These are phyloP conservation scores for Stichodactyla helianthus DNA, from an alignment of 64 coral and sea anemone species.

Conservation along the genomic window DNA sequence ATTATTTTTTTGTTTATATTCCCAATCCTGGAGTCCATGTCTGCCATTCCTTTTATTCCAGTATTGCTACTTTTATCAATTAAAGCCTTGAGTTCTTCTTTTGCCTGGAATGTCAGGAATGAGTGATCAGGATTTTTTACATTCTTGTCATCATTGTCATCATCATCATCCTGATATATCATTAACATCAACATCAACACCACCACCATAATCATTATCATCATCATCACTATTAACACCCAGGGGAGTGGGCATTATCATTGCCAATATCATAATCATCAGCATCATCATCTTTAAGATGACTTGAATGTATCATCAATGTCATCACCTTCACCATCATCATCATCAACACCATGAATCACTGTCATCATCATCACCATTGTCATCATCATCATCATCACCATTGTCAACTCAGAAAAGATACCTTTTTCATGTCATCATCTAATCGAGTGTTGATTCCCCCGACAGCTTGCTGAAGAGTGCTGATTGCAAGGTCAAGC, in stretches of 20 bases:
- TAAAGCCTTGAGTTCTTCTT: conserved; percentile 59
- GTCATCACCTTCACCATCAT: background rate
- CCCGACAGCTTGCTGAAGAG: conserved; percentile 79
- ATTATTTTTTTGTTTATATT: conserved; percentile 64
- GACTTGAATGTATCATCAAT: background rate
- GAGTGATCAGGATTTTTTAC: background rate
- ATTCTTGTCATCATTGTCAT: background rate
- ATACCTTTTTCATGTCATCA: conserved; percentile 80
- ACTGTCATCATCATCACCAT: background rate
- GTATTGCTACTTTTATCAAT: conserved; percentile 61
- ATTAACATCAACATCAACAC: background rate
- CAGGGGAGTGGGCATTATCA: too few species aligned
- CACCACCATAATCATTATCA: background rate
- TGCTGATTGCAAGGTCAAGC: conserved; percentile 63
- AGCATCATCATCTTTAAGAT: too few species aligned
- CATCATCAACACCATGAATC: background rate
- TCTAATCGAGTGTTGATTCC: conserved; percentile 62
- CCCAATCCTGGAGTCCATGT: conserved; percentile 67
- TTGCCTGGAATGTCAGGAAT: conserved; percentile 27
- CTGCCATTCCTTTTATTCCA: conserved; percentile 71
- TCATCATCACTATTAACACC: background rate
- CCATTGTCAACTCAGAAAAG: background rate
- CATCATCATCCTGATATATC: background rate
- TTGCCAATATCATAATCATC: too few species aligned
- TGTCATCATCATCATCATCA: background rate